Base-by-base conservation (phyloP, 2,797 vertebrate species). In the Gymnothorax javanicus region DNA sequence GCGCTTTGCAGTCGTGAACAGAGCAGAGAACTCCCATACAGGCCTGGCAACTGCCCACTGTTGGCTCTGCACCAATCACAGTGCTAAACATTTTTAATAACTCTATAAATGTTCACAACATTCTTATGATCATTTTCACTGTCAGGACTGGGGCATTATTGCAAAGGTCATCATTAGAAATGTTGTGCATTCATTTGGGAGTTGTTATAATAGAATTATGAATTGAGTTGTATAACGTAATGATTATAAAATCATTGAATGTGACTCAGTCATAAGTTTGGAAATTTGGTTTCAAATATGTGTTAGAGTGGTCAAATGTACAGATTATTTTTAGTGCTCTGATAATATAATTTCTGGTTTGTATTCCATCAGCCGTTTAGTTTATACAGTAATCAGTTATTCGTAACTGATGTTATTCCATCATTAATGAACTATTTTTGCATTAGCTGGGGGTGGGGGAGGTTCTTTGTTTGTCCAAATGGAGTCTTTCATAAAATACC, bases 401-500 rank as follows among this genome's bases (percentile, higher is more conserved):
- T 87, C 73, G 43, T 27, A 64, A 13, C 56, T 75, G 67, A 71
- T 84, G 56, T 75, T 54, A 73, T 60, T 33, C 67, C 23, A 62
- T 84, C 56, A 52, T 87, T 43, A 54, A 50, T 79, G 50, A 79
- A 79, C 43, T 79, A 15, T 88, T 94, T 95, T 96, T 95, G 95
- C 94, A 94, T 91, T 88, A 79, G 90, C 89, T 59, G 27, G 87
- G 27, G 6, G 88, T 60, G 84, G 92, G 91, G 86, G 7, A 88
- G 84, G 84, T 92, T 91, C 95, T 94, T 94, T 91, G 94, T 95
- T 95, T 91, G 93, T 83, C 91, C 96, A 95, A 96, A 96, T 95
- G 93, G 95, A 91, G 94, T 92, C 95, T 96, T 96, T 97, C 95
- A 97, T 96, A 92, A 90, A 90, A 94, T 94, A 94, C 92, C 94